Base-by-base conservation (phyloP, 2,797 vertebrate species). In the Pelobates cultripes region DNA sequence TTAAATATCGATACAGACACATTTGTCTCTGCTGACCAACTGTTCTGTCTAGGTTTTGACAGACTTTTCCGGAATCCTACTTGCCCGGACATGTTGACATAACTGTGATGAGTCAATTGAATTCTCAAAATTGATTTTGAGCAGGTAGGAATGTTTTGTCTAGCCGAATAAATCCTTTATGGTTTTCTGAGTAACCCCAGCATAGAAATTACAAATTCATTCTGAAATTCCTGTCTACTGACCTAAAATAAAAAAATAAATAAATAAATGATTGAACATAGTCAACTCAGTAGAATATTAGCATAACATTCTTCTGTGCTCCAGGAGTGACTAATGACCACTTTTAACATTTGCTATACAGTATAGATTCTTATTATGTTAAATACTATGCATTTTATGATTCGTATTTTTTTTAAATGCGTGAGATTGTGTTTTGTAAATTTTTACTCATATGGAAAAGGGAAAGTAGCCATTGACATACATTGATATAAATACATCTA, bases 121-220 rank as follows among this genome's bases (percentile, higher is more conserved):
- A 15, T 9, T 66, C 70, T 76, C 44, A 43, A 17, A 64, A 63
- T 71, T 57, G 68, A 82, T 82, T 44, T 77, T 75, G 53, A 77
- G 28, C 69, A 66, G 69, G 69, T 82, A 72, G 74, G 80, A 82
- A 82, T 82, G 69, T 73, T 73, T 77, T 17, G 80, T 76, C 75
- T 77, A 44, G 41, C 71, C 69, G 64, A 17, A 72, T 55, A 82
- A 67, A 82, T 76, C 69, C 57, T 66, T 71, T 70, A 66, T 66
- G 61, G 67, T 44, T 66, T 71, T 14, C 14, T 17, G 15, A 40
- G 67, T 69, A 43, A 70, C 41, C 44, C n/a, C 68, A 17, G 76
- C 43, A 40, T 44, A 64, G 73, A 69, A 47, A 72, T 77, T 57
- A 73, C 75, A 43, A 53, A 64, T 73, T 14, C 61, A 41, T 70